A percentile compares a stretch with the other conserved stretches of the same genome.
Conservation (phyloP, 2,888 invertebrate species). For the Meandrusa payeni region DNA sequence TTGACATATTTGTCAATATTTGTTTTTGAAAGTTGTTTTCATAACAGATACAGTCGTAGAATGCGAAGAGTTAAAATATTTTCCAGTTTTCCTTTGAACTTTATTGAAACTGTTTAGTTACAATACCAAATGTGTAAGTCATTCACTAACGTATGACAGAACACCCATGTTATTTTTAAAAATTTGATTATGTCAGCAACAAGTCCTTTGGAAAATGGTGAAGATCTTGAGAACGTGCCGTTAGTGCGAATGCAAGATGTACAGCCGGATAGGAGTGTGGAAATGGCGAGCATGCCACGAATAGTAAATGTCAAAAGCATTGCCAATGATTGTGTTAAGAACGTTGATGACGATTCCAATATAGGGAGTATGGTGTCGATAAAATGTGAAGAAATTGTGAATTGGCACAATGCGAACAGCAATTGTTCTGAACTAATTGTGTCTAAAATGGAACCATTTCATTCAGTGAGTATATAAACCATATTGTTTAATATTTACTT, state of each 20-base stretch:
- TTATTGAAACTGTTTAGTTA: too few relatives aligned
- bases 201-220: constrained; percentile 48
- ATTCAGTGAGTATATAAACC: constrained; percentile 18
- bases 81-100: too few relatives aligned
- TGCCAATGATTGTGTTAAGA: constrained; percentile 29
- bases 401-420: constrained; percentile 31
- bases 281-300: constrained; percentile 34
- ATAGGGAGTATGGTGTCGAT: constrained; percentile 65
- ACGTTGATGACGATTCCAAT: constrained; percentile 54
- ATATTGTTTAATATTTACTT: too few relatives aligned
- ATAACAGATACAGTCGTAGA: too few relatives aligned
- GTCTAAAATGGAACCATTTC: constrained; percentile 39
- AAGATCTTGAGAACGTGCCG: constrained; percentile 62
- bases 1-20: too few relatives aligned
- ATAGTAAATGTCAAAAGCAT: constrained; percentile 25
- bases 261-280: constrained; percentile 52
- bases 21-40: too few relatives aligned
- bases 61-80: too few relatives aligned
- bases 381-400: constrained; percentile 48
- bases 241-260: constrained; percentile 68
- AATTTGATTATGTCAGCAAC: constrained; percentile 60
- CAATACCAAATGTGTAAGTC: too few relatives aligned
- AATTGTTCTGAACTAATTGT: constrained; percentile 48
- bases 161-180: too few relatives aligned
- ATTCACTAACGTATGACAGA: too few relatives aligned